phyloP scores from a whole-genome alignment of 2,797 vertebrate genomes.

The Cottoperca gobio region DNA sequence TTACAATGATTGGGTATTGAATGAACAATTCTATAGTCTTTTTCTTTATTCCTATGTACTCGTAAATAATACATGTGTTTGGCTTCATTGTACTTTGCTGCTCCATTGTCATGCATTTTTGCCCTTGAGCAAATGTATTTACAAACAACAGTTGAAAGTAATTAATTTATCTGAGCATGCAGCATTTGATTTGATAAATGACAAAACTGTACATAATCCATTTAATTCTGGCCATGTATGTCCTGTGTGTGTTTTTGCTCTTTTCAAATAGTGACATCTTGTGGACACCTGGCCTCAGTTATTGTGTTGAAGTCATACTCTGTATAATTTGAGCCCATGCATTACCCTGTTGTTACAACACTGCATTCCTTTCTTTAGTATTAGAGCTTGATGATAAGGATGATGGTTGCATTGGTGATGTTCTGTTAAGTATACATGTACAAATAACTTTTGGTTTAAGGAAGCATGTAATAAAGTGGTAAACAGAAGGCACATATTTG shows the following conservation, averaged over 20 bases:
- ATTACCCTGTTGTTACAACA: neutral
- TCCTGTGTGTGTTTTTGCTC: constrained; percentile 38
- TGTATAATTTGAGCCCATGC: neutral
- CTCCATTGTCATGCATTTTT: constrained; percentile 50
- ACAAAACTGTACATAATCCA: constrained; percentile 11
- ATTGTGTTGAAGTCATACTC: neutral
- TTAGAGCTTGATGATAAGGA: neutral
- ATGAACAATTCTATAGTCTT: constrained; percentile 82
- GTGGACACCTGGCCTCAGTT: constrained; percentile 66
- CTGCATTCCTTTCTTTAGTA: neutral
- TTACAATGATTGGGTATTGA: constrained; percentile 84
- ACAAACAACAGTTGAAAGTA: neutral
- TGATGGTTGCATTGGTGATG: neutral
- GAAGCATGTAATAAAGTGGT: neutral
- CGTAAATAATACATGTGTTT: constrained; percentile 58
- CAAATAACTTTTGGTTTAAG: neutral
- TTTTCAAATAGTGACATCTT: constrained; percentile 82
- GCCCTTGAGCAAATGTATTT: constrained; percentile 7
- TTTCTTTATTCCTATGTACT: constrained; percentile 58
- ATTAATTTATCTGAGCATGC: neutral
- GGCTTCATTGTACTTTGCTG: constrained; percentile 53
- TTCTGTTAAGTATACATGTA: neutral
- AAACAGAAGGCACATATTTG: neutral
- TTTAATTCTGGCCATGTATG: neutral
- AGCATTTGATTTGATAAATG: constrained; percentile 6